phyloP scores from a whole-genome alignment of 2,888 invertebrate genomes.

The Amblyjoppa proteus region DNA sequence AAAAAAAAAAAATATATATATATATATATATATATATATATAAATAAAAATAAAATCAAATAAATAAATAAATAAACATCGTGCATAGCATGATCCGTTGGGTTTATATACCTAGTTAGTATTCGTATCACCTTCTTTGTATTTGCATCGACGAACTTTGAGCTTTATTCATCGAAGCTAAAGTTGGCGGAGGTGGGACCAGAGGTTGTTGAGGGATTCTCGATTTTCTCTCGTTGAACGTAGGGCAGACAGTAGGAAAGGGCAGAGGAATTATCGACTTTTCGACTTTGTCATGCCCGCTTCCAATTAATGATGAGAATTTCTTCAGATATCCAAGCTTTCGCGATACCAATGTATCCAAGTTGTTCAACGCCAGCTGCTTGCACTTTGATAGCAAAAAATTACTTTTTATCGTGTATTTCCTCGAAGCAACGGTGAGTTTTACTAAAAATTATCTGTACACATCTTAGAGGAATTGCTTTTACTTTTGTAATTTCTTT shows the following conservation, averaged over 20 bases:
- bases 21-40: no score
- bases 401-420: not conserved
- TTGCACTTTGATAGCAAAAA: constrained; percentile 73
- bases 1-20: no score
- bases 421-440: no score
- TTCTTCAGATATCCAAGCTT: constrained; percentile 68
- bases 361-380: constrained; percentile 76
- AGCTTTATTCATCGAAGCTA: constrained; percentile 51
- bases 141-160: constrained; percentile 54
- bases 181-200: constrained; percentile 63
- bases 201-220: constrained; percentile 68
- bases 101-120: not conserved
- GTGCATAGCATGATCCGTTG: no score
- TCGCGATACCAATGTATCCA: constrained; percentile 74
- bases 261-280: constrained; percentile 59
- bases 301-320: constrained; percentile 38
- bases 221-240: constrained; percentile 38
- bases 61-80: no score
- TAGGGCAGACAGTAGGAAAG: constrained; percentile 57
- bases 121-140: constrained; percentile 35
- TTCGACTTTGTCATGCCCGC: constrained; percentile 38
- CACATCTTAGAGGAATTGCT: no score
- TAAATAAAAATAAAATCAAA: no score
- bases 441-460: no score
- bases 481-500: not conserved